phyloP scores from a whole-genome alignment of 2,113 vertebrate genomes.

The Oriolus oriolus region DNA sequence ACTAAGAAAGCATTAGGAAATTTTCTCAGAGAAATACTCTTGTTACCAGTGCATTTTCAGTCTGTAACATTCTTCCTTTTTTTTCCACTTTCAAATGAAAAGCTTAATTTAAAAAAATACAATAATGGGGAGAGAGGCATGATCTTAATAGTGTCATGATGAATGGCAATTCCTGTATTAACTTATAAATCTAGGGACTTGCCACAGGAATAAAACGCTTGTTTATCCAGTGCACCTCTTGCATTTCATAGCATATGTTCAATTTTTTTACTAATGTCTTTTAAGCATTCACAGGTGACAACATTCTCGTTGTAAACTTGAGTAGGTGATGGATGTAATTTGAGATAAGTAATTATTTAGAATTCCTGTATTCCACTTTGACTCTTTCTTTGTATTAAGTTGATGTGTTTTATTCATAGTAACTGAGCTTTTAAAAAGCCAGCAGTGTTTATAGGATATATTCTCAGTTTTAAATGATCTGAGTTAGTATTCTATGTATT shows the following conservation, averaged over 20 bases:
- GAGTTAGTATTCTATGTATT: not conserved
- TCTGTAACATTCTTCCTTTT: not conserved
- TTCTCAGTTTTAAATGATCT: not conserved
- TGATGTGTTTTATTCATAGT: not conserved
- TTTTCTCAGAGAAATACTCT: not conserved
- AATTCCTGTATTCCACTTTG: not conserved
- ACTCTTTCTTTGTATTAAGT: not conserved
- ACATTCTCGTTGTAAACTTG: not conserved
- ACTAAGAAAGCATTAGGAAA: not conserved
- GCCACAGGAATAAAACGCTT: not conserved
- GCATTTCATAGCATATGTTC: not conserved
- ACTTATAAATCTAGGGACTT: not conserved
- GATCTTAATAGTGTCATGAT: not conserved
- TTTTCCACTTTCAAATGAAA: not conserved
- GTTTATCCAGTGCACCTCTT: not conserved
- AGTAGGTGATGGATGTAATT: not conserved
- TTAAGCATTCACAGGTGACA: not conserved
- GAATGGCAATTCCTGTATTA: not conserved
- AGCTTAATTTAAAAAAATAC: not conserved
- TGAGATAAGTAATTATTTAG: not conserved
- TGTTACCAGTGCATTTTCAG: not conserved
- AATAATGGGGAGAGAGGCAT: not conserved
- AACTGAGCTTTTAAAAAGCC: not conserved
- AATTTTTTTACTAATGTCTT: not conserved
- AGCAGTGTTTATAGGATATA: not conserved